Percentiles rank a stretch among this genome's conserved stretches.
Evolutionary conservation across 2,113 vertebrate species (phyloP).

Genomic region (Mobula birostris): DNA sequence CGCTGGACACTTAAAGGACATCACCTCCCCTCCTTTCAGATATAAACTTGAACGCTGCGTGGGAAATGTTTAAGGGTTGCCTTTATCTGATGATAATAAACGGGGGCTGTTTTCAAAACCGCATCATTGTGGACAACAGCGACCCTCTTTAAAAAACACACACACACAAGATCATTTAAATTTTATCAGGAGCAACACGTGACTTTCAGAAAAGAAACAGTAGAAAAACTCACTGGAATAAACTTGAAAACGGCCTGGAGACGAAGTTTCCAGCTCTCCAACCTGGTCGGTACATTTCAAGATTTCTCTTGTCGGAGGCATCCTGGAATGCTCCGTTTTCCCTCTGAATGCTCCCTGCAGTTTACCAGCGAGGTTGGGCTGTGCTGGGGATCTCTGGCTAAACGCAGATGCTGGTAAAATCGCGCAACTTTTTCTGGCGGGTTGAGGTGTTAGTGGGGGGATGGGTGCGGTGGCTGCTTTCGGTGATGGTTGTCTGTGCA

Average conservation of each 20-base stretch:
- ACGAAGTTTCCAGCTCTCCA: neutral
- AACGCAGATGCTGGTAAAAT: neutral
- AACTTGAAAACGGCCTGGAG: neutral
- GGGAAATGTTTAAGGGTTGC: neutral
- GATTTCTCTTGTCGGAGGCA: neutral
- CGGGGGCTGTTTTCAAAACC: neutral
- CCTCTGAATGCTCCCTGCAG: neutral
- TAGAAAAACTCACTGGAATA: slow-evolving; percentile 8
- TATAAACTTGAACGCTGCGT: neutral
- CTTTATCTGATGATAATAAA: neutral
- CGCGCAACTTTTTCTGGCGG: neutral
- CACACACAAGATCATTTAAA: neutral
- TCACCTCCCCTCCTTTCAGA: neutral
- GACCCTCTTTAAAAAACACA: neutral
- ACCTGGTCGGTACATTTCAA: neutral
- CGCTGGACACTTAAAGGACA: no score
- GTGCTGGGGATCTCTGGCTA: neutral
- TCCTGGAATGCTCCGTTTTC: neutral
- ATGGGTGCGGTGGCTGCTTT: no score
- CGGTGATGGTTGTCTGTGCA: neutral
- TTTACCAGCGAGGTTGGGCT: neutral
- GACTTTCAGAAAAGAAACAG: neutral
- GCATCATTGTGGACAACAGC: neutral
- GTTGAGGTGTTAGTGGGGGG: no score
- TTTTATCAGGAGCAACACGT: neutral